Conservation (phyloP, 2,113 vertebrate species). For the Electrona antarctica region DNA sequence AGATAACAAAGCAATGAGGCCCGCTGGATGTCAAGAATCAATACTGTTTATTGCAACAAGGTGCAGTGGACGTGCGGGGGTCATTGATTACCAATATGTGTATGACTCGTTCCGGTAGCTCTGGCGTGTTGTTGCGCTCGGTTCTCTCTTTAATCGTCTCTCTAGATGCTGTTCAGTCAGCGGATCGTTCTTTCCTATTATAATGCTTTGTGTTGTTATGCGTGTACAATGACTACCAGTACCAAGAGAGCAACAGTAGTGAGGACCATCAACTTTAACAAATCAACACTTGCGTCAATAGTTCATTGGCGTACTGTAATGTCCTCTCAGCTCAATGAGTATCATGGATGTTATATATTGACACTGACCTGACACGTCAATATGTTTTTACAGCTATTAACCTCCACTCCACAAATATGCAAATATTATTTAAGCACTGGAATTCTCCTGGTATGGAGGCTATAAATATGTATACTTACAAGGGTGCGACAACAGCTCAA, state of each 20-base stretch:
- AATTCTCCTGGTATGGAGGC: no score
- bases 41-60: conserved; percentile 53
- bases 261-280: conserved; percentile 28
- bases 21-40: conserved; percentile 48
- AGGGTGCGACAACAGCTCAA: no score
- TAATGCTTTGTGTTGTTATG: conserved; percentile 44
- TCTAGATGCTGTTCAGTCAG: conserved; percentile 52
- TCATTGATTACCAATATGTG: conserved; percentile 60
- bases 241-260: conserved; percentile 13
- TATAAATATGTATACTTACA: no score
- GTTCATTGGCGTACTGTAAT: conserved; percentile 31
- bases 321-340: conserved; percentile 40
- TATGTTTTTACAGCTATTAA: conserved; percentile 36
- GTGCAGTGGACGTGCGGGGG: conserved; percentile 52
- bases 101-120: conserved; percentile 29
- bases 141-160: conserved; percentile 48
- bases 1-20: conserved; percentile 44
- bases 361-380: conserved; percentile 32
- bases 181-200: conserved; percentile 50
- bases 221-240: conserved; percentile 20
- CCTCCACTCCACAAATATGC: not conserved
- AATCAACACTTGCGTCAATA: conserved; percentile 30
- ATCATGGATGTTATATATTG: conserved; percentile 36
- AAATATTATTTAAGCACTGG: no score
- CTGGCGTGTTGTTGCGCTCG: conserved; percentile 22